Evolutionary conservation across 2,113 vertebrate genomes (phyloP), one percentile per base, ranked within the genome.

Genomic region (Ceyx cyanopectus): DNA sequence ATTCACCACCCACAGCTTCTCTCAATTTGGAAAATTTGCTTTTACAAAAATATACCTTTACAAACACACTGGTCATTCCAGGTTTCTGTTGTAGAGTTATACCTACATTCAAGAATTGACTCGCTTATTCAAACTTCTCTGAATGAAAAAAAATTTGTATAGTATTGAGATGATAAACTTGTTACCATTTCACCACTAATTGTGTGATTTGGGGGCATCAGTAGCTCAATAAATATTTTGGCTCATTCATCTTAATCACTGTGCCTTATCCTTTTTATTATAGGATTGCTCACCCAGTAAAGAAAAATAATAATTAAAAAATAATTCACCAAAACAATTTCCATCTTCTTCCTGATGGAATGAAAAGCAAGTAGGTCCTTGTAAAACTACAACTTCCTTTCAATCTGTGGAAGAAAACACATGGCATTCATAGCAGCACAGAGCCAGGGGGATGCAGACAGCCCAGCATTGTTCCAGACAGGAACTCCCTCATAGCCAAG

Each of bases 331-430:
- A 69, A 91, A 87, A n/a, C 68, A 74, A 75, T 87, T 69, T 77
- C 54, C 20, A 14, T 40, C 45, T 20, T 76, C 75, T 62, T 85
- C 61, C 24, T 48, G 24, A 20, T 0, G 5, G 54, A 73, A 87
- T 6, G 41, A 85, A 85, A 89, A 63, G 75, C 84, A 89, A 85
- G 48, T 8, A 69, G 50, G 50, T 90, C 56, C 81, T 81, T 56
- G 72, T 51, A 67, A 76, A 91, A 82, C 75, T 73, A 73, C 54
- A 62, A 50, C 79, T 91, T 94, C 91, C 92, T 89, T 62, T 62
- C 24, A 16, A 8, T 14, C 4, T 51, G 46, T 37, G 60, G 45
- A 81, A 86, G 67, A 45, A 87, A 94, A 69, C 29, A 58, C 13
- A 18, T 1, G 14, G 63, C 46, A 50, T 37, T 87, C 50, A 24